phyloP scores from a whole-genome alignment of 2,797 vertebrate genomes.

The Hipposideros larvatus region DNA sequence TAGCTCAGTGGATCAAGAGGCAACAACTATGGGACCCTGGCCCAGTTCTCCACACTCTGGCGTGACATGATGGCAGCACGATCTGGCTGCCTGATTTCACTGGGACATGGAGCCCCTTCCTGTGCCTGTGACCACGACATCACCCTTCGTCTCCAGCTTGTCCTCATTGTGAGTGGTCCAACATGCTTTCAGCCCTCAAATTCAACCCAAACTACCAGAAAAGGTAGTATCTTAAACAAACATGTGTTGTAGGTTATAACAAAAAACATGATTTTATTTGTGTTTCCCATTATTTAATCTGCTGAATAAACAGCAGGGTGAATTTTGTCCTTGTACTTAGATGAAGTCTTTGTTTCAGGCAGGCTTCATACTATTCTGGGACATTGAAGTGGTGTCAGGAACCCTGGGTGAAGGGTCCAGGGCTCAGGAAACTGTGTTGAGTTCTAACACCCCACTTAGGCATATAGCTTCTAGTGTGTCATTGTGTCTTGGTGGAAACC shows the following conservation, averaged over 20 bases:
- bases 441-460: background rate
- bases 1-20: background rate
- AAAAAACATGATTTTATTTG: background rate
- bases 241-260: background rate
- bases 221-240: background rate
- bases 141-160: background rate
- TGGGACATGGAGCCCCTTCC: background rate
- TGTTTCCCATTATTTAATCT: background rate
- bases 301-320: background rate
- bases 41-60: background rate
- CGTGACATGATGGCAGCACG: accelerated
- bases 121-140: background rate
- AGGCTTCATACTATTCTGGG: background rate
- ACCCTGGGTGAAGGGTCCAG: background rate
- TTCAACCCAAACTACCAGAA: background rate
- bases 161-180: background rate
- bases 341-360: background rate
- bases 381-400: background rate
- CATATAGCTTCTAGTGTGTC: background rate
- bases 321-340: background rate
- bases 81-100: background rate
- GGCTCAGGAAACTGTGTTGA: background rate
- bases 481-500: background rate
- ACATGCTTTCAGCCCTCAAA: background rate
- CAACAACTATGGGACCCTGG: background rate